phyloP scores from a whole-genome alignment of 2,797 vertebrate species.

The Halcyon chelicuti region DNA sequence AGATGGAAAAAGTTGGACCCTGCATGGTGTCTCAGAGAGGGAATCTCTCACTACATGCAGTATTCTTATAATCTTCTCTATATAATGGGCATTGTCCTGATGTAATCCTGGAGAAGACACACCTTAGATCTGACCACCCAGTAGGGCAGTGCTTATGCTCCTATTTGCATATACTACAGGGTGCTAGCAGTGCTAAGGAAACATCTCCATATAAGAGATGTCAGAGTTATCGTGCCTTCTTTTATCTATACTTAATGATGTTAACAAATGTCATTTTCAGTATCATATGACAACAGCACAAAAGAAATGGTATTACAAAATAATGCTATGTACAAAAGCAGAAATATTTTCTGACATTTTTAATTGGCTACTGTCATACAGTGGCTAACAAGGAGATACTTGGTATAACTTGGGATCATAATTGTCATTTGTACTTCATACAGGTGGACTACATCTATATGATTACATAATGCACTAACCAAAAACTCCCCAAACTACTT shows the following conservation, averaged over 20 bases:
- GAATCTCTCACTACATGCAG: background rate
- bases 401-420: background rate
- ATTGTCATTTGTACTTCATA: background rate
- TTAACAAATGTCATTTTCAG: background rate
- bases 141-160: background rate
- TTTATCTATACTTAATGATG: background rate
- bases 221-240: background rate
- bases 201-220: background rate
- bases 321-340: background rate
- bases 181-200: background rate
- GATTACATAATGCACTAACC: background rate
- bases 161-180: background rate
- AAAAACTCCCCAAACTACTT: background rate
- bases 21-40: background rate
- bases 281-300: background rate
- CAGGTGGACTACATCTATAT: background rate
- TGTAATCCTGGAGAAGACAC: background rate
- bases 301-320: background rate
- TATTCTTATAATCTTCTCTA: background rate
- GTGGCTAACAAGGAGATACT: background rate
- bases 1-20: background rate
- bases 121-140: background rate
- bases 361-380: background rate
- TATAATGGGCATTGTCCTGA: background rate
- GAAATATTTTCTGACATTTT: background rate